Base-by-base conservation (phyloP, 2,888 invertebrate genomes). In the Erannis defoliaria region DNA sequence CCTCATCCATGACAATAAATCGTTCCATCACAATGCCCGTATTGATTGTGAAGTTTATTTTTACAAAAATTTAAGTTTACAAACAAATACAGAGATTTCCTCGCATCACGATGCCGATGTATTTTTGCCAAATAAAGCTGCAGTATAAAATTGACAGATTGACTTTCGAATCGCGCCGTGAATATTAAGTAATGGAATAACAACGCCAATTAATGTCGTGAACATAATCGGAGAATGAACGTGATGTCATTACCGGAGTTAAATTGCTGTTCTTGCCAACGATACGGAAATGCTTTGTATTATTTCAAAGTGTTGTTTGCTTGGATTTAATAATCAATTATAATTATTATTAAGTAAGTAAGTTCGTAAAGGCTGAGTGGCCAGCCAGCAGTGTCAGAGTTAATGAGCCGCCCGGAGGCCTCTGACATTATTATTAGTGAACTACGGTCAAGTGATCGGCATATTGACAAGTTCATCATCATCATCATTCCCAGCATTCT, bases 171-270 rank as follows among this genome's bases (percentile, higher is more conserved):
- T 48, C 62, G 37, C 51, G 53, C 54, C 26, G 59, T 64, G 70
- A 70, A 70, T 70, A 55, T 61, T 60, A 67, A 55, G 51, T 56
- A 56, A 40, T 43, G 40, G 54, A 64, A 82, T 86, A 87, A 86
- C 84, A 80, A 77, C 74, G 76, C 77, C 83, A 86, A 88, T 88
- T 85, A 89, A 86, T 88, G 87, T 84, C 77, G 74, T 74, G 77
- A 81, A 76, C 53, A 26, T 48, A 85, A 86, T 85, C 80, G 79
- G 81, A 81, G 78, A 85, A 85, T 82, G 77, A 80, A 79, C 86
- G 87, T 85, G 88, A 82, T 75, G 71, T 64, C 70, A 80, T 76
- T 85, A 72, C 74, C 5, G 38, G 16, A 43, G 29, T 56, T 42
- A 12, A 45, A 40, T 38, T 21, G 50, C 38, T 58, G 38, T 53